Evolutionary conservation across 2,888 invertebrate species (phyloP), one percentile per base, ranked within the genome.

Genomic region (Ashinkailepas kermadecensis): DNA sequence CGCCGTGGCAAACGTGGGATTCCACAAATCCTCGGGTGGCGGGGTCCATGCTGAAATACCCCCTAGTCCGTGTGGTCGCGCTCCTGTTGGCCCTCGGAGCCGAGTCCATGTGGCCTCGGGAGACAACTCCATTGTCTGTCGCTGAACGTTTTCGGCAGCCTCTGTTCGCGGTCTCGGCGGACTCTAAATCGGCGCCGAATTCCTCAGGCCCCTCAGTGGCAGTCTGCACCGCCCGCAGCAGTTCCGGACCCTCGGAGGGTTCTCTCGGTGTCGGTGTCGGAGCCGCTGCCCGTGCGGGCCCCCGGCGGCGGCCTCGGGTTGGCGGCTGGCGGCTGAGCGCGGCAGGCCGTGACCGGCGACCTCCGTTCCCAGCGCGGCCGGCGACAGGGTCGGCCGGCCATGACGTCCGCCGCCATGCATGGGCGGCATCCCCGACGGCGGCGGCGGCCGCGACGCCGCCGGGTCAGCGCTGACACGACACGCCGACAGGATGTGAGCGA

Each of bases 341-440:
- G 74, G 39, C 74, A 39, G 39, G 18, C 74, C 21, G 74, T 54
- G 54, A 9, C 74, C 13, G 74, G 54, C 12, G 74, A 74, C 74
- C 67, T 67, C 67, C 25, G 67, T 67, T 67, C 67, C 54, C 74
- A 74, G 74, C 70, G 25, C 74, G 18, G 13, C 74, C 74, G 74
- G 39, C 54, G 74, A 18, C 74, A 54, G 74, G 54, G 74, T 74
- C 54, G 74, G 67, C 67, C n/a, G 67, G 25, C n/a, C 67, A n/a
- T 74, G 74, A 74, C 74, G 54, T 10, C 74, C 74, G 74, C 18
- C 39, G 25, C 25, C 74, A 67, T 13, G 67, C 67, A 13, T 62
- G 62, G 62, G 18, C 62, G 62, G 15, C 62, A 18, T 18, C 62
- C 62, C 62, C 18, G 62, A 18, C 15, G 18, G 7, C 18, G 62